Base-by-base conservation (phyloP, 1,140 invertebrate genomes). In the Drosophila watanabei region DNA sequence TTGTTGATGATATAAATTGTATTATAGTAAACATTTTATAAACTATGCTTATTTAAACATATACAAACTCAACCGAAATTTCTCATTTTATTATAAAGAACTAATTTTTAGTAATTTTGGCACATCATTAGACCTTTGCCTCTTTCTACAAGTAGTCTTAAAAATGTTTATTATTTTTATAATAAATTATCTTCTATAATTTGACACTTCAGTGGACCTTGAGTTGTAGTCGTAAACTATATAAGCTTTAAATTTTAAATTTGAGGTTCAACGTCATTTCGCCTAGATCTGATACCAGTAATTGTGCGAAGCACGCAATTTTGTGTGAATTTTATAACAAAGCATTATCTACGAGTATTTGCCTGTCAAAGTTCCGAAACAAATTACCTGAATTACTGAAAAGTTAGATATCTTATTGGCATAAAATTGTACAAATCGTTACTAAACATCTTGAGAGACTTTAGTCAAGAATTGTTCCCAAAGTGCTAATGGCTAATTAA, bases 291-390 rank as follows among this genome's bases (percentile, higher is more conserved):
- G 45, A 72, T 51, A 49, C 28, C 32, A 35, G 41, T 60, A 72
- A 73, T 73, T 46, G 37, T 60, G 68, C 18, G 70, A 73, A 51
- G 68, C 70, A 73, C 70, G 70, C 68, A 51, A 73, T 32, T 41
- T 60, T 71, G 70, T 73, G 70, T 73, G 70, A 73, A 51, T 73
- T 73, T 72, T 72, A 72, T 72, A 72, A 73, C 70, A 72, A 73
- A 73, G 68, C 70, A 59, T 66, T n/a, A 39, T 24, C 24, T 18
- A 10, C 18, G 51, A 20, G 30, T 54, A 37, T 37, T 13, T 18
- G 35, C 5, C 14, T 52, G 66, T 35, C 66, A 43, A 59, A 73
- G 52, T 60, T 60, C 35, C 58, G 10, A 18, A 16, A 13, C 28
- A 60, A 70, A 43, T 72, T 72, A 18, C 20, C 13, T 33, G 49